phyloP scores from a whole-genome alignment of 2,888 invertebrate genomes.

The Pilophorus perplexus region DNA sequence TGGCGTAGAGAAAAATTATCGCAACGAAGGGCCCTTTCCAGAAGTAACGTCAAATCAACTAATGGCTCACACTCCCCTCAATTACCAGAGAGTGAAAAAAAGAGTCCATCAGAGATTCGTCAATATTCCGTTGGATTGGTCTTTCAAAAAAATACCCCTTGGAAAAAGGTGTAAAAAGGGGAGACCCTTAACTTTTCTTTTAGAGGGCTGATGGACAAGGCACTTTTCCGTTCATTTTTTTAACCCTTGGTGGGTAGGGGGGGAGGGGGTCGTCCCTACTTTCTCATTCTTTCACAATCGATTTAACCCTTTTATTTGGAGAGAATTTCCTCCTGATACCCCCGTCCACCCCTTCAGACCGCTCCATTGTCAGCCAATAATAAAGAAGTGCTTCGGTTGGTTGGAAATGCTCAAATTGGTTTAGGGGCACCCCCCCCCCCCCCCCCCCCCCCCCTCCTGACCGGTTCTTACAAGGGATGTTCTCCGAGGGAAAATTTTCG shows the following conservation, averaged over 20 bases:
- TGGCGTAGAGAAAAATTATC: neutral
- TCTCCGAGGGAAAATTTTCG: neutral
- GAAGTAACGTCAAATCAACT: conserved; percentile 27
- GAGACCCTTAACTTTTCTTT: conserved; percentile 24
- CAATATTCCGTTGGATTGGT: neutral
- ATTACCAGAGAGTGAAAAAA: neutral
- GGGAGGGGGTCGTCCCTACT: conserved; percentile 1
- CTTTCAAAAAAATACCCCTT: neutral
- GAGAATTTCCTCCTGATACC: neutral
- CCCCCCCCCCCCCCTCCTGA: neutral
- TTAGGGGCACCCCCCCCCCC: neutral
- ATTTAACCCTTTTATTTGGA: conserved; percentile 35
- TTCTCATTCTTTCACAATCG: conserved; percentile 28
- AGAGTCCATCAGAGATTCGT: conserved; percentile 11
- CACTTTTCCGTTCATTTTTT: conserved; percentile 32
- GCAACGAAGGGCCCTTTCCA: neutral
- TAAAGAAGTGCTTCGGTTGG: conserved; percentile 40
- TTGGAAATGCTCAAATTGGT: conserved; percentile 38
- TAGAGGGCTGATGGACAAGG: conserved; percentile 20
- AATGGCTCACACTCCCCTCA: conserved; percentile 9
- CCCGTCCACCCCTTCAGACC: conserved; percentile 30
- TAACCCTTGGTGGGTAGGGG: neutral
- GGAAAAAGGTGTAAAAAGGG: conserved; percentile 3
- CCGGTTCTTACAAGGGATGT: neutral
- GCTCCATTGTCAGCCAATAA: conserved; percentile 45